These are phyloP conservation scores for Periphyllus acericola DNA, from an alignment of 2,888 invertebrate species.

Conservation along the genomic window DNA sequence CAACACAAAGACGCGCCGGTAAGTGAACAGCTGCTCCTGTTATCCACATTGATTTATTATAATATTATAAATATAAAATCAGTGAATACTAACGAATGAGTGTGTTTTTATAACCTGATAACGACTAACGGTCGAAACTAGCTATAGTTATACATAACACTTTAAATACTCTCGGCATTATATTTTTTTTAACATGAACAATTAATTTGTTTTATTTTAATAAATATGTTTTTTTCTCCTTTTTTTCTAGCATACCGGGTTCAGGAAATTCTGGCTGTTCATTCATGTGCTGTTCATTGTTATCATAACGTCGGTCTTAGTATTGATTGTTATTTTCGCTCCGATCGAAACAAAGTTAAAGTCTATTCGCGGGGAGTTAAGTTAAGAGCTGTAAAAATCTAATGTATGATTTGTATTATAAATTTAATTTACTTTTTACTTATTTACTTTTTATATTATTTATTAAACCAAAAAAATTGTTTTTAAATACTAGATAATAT, in stretches of 20 bases:
- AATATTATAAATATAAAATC: no score
- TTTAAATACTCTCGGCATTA: no score
- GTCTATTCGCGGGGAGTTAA: constrained; percentile 37
- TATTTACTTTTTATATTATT: constrained; percentile 57
- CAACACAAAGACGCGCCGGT: constrained; percentile 83
- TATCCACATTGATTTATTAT: no score
- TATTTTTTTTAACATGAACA: no score
- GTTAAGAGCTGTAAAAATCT: constrained; percentile 13
- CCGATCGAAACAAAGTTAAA: constrained; percentile 73
- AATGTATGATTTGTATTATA: constrained; percentile 58
- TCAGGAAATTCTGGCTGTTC: constrained; percentile 81
- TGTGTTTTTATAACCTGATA: no score
- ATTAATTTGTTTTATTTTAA: neutral
- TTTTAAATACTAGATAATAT: constrained; percentile 27
- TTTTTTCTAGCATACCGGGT: constrained; percentile 77
- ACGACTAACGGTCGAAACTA: no score
- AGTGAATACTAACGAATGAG: no score
- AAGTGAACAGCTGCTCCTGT: constrained; percentile 66
- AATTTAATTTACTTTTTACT: constrained; percentile 42
- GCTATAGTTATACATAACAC: no score
- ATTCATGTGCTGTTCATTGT: constrained; percentile 80
- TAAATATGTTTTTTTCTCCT: constrained; percentile 63
- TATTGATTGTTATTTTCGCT: constrained; percentile 80
- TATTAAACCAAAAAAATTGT: constrained; percentile 55
- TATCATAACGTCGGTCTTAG: constrained; percentile 77